A percentile compares a stretch with the other conserved stretches of the same genome.
phyloP scores from a whole-genome alignment of 2,888 invertebrate species.

The Chrysolina haemoptera region DNA sequence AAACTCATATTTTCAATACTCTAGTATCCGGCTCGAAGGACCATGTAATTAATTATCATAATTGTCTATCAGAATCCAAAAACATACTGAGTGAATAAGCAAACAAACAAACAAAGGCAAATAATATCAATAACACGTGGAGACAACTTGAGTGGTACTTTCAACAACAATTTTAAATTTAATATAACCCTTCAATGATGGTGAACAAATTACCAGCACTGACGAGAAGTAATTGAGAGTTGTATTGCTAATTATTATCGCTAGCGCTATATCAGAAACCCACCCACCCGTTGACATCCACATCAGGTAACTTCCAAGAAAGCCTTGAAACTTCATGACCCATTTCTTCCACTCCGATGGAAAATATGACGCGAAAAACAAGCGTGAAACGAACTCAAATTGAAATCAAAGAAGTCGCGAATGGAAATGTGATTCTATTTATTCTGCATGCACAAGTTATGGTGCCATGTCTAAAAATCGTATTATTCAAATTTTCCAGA shows the following conservation, averaged over 20 bases:
- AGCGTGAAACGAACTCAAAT: not conserved
- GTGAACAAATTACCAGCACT: no score
- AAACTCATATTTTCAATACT: no score
- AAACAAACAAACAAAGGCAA: no score
- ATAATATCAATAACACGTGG: no score
- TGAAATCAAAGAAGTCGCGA: conserved; percentile 1
- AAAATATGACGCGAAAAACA: conserved; percentile 2
- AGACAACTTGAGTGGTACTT: no score
- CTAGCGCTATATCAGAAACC: not conserved
- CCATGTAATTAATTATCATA: no score
- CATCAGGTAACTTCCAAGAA: not conserved
- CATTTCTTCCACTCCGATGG: not conserved
- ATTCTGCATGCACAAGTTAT: conserved; percentile 9
- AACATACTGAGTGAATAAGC: no score
- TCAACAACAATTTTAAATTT: no score
- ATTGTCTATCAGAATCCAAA: no score
- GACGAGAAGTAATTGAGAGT: no score
- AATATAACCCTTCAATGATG: no score
- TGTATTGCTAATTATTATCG: not conserved
- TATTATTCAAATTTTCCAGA: conserved; percentile 8
- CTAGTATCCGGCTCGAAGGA: no score
- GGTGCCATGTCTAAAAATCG: conserved; percentile 1
- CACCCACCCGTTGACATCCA: not conserved
- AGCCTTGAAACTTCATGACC: not conserved
- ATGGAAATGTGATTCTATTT: conserved; percentile 12